Evolutionary conservation across 1,140 invertebrate genomes (phyloP).

Genomic region (Microplitis mediator): DNA sequence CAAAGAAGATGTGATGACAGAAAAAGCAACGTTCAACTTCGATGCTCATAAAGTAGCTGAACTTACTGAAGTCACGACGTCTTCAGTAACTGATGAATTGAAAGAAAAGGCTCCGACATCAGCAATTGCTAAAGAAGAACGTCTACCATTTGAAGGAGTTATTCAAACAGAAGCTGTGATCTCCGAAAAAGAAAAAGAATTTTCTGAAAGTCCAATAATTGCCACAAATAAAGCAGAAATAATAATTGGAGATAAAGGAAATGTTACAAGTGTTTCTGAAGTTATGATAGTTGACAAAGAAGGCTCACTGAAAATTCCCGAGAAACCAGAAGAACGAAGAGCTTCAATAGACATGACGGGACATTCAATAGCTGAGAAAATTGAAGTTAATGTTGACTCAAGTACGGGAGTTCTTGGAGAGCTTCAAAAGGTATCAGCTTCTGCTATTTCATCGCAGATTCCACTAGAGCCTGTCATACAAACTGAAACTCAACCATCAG

Average conservation of each 20-base stretch:
- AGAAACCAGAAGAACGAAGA: conserved; percentile 49
- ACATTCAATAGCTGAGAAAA: conserved; percentile 57
- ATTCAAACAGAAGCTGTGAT: conserved; percentile 59
- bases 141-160: conserved; percentile 61
- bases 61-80: conserved; percentile 54
- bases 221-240: conserved; percentile 54
- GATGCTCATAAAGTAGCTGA: conserved; percentile 59
- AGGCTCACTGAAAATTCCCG: conserved; percentile 43
- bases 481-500: conserved; percentile 49
- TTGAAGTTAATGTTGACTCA: conserved; percentile 54
- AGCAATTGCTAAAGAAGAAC: conserved; percentile 54
- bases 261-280: conserved; percentile 58
- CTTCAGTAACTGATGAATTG: conserved; percentile 49
- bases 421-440: conserved; percentile 41
- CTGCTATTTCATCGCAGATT: conserved; percentile 48
- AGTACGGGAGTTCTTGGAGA: conserved; percentile 49
- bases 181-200: conserved; percentile 62
- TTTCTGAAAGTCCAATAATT: conserved; percentile 47
- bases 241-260: conserved; percentile 54
- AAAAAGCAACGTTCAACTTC: conserved; percentile 52
- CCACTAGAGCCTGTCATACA: conserved; percentile 47
- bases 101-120: conserved; percentile 37
- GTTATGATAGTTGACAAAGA: conserved; percentile 62
- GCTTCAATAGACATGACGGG: conserved; percentile 51
- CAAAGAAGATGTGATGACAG: conserved; percentile 40